phyloP scores from a whole-genome alignment of 2,888 invertebrate genomes.

The Hypsopygia costalis region DNA sequence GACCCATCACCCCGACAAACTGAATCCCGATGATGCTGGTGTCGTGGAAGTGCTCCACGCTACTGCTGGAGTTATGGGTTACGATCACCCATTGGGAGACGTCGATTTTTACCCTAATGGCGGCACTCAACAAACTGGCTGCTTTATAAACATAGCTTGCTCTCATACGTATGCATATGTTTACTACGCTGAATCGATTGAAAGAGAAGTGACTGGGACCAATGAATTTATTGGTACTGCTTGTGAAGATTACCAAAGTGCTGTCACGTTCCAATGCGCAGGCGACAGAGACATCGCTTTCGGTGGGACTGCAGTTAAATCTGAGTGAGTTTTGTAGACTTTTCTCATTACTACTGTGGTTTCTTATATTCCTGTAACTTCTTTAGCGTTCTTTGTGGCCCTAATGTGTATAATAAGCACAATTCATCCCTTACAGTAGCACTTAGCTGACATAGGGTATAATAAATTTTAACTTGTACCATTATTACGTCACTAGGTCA shows the following conservation, averaged over 20 bases:
- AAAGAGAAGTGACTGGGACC: constrained; percentile 26
- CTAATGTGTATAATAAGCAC: no score
- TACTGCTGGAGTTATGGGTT: constrained; percentile 51
- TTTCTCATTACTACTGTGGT: no score
- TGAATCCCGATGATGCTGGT: constrained; percentile 44
- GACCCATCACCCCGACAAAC: constrained; percentile 51
- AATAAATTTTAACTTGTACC: no score
- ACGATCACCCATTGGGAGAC: constrained; percentile 59
- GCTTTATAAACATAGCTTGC: constrained; percentile 38
- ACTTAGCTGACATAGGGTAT: no score
- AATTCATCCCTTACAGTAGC: no score
- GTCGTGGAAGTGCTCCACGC: constrained; percentile 65
- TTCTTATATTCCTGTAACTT: no score
- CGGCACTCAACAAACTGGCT: constrained; percentile 50
- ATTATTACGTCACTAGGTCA: no score
- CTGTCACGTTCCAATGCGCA: constrained; percentile 35
- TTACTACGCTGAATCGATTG: constrained; percentile 61
- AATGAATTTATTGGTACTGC: constrained; percentile 50
- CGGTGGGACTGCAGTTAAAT: constrained; percentile 46
- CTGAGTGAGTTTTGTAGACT: constrained; percentile 33
- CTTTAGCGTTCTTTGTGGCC: no score
- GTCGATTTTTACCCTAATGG: constrained; percentile 69
- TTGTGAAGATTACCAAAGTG: constrained; percentile 47
- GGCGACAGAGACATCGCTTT: constrained; percentile 45
- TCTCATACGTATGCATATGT: constrained; percentile 47